These are phyloP conservation scores for Stenurella melanura DNA, from an alignment of 2,888 invertebrate genomes.

Conservation along the genomic window DNA sequence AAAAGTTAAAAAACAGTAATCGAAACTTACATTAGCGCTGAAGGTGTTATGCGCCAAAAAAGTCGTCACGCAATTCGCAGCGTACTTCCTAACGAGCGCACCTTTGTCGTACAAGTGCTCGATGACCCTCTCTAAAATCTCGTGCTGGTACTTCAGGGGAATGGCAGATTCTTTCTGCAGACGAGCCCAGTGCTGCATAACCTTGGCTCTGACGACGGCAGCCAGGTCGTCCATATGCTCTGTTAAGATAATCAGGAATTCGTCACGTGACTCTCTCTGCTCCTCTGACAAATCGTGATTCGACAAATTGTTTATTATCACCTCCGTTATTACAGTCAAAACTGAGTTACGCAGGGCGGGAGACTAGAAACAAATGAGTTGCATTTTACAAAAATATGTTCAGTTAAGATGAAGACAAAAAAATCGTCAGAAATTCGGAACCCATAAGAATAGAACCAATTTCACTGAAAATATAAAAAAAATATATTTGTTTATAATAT, in stretches of 20 bases:
- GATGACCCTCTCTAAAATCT: slow-evolving; percentile 80
- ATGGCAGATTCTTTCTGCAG: slow-evolving; percentile 87
- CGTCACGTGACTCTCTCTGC: slow-evolving; percentile 77
- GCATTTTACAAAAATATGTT: slow-evolving; percentile 5
- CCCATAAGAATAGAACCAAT: too few species aligned
- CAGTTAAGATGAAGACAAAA: too few species aligned
- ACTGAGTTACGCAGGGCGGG: slow-evolving; percentile 86
- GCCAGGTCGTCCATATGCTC: slow-evolving; percentile 90
- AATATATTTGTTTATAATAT: too few species aligned
- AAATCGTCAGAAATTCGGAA: too few species aligned
- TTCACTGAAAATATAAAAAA: too few species aligned
- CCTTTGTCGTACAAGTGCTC: slow-evolving; percentile 89
- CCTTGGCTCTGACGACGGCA: slow-evolving; percentile 90
- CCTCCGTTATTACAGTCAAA: slow-evolving; percentile 87
- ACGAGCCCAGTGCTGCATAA: slow-evolving; percentile 77
- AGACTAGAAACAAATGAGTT: slow-evolving; percentile 72
- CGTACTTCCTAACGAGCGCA: slow-evolving; percentile 88
- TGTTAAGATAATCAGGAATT: slow-evolving; percentile 85
- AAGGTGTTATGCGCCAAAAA: slow-evolving; percentile 92
- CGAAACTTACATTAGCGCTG: slow-evolving; percentile 80
- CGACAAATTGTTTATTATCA: slow-evolving; percentile 82
- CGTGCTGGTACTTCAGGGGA: slow-evolving; percentile 82
- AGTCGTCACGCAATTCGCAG: slow-evolving; percentile 84
- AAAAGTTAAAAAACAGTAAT: slow-evolving; percentile 25
- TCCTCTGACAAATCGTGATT: slow-evolving; percentile 77